phyloP scores from a whole-genome alignment of 1,140 invertebrate genomes.

The Latrodectus geometricus region DNA sequence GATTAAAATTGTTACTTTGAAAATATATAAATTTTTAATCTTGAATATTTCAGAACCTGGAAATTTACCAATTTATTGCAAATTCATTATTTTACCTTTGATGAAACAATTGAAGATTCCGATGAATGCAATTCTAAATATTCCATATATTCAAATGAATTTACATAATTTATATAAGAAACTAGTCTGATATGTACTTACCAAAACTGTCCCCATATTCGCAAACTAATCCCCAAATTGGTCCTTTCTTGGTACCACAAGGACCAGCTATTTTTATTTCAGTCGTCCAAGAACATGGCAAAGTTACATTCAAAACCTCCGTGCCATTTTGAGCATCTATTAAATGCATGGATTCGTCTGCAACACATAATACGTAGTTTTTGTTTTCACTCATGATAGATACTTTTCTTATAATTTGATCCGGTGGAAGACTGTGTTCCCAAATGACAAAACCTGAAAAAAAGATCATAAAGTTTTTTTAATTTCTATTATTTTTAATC shows the following conservation, averaged over 20 bases:
- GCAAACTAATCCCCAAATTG: slow-evolving; percentile 7
- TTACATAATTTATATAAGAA: too few species aligned
- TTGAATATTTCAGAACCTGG: too few species aligned
- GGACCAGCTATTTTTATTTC: slow-evolving; percentile 4
- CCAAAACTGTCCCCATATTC: background rate
- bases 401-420: background rate
- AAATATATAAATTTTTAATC: too few species aligned
- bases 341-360: background rate
- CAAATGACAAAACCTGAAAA: background rate
- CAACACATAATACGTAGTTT: background rate
- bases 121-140: too few species aligned
- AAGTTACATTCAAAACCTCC: background rate
- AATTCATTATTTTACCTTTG: too few species aligned
- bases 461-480: background rate
- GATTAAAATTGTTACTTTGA: too few species aligned
- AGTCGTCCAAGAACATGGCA: slow-evolving; percentile 1
- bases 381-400: background rate
- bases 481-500: too few species aligned
- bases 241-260: background rate
- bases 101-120: too few species aligned
- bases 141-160: too few species aligned
- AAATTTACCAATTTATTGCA: too few species aligned
- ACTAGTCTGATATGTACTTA: background rate
- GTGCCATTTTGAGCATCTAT: slow-evolving; percentile 3
- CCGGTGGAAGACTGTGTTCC: background rate